Base-by-base conservation (phyloP, 2,888 invertebrate genomes). In the Furcula furcula region DNA sequence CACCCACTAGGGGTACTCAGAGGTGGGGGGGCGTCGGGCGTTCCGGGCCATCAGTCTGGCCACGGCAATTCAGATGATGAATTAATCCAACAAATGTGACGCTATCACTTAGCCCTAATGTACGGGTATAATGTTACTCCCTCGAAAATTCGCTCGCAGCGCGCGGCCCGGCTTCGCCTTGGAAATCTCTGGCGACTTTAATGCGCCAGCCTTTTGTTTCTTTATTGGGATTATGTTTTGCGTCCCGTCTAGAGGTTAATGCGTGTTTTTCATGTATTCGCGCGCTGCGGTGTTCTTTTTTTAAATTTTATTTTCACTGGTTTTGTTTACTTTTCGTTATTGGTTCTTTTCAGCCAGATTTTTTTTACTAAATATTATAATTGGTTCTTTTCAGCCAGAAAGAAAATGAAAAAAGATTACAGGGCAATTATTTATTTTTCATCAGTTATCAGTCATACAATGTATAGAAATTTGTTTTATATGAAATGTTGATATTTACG, bases 1-100 rank as follows among this genome's bases (percentile, higher is more conserved):
- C 56, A 63, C 64, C 57, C 57, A 36, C 36, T 43, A 39, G 36
- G 39, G 36, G 43, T 47, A 47, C 42, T 55, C 43, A 51, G 55
- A 56, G 55, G 40, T 34, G n/a, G 2, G 40, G 46, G 37, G 36
- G 44, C 32, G 34, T 42, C 62, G 65, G 78, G 74, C 75, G 80
- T 82, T 84, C 78, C 81, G 79, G 80, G 65, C 86, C 88, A 87
- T 87, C 88, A 87, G 85, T 84, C 84, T 87, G 86, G 88, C 86
- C 88, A 83, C 84, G 87, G 89, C 89, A 87, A 88, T 89, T 85
- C 86, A 76, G 88, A 88, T 88, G 88, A 88, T 88, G 88, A 88
- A 88, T 88, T 88, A 88, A 88, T 88, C 88, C 83, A 84, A 82
- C 87, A 88, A 88, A 88, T 87, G 88, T 88, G 88, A 85, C 87